Percentiles rank a stretch among this genome's conserved stretches.
phyloP scores from a whole-genome alignment of 2,888 invertebrate genomes.

The Apoda limacodes region DNA sequence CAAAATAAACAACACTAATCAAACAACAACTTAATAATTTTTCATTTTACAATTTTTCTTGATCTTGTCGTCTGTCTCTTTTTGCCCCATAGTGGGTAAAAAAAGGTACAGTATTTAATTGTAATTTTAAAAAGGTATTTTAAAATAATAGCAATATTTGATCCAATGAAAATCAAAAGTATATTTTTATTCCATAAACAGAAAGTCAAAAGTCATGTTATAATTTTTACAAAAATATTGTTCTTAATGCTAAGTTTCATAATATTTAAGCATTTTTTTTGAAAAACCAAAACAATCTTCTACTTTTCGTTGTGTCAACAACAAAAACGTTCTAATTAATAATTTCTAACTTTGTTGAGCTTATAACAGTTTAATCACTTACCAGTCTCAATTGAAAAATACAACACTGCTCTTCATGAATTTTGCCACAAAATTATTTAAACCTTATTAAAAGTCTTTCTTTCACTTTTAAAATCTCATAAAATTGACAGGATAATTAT shows the following conservation, averaged over 20 bases:
- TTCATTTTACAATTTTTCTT: slow-evolving; percentile 1
- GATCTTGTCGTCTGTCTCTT: slow-evolving; percentile 4
- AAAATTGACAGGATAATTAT: neutral
- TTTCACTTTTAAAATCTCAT: neutral
- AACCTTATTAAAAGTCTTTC: neutral
- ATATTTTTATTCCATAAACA: neutral
- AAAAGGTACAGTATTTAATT: slow-evolving; percentile 5
- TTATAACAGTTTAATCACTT: neutral
- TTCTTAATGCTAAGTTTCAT: neutral
- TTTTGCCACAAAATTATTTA: neutral
- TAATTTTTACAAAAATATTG: neutral
- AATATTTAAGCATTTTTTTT: neutral
- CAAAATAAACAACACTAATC: neutral
- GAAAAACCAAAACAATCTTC: neutral
- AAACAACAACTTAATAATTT: neutral
- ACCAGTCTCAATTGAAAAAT: neutral
- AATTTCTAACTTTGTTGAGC: slow-evolving; percentile 1
- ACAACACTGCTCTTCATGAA: neutral
- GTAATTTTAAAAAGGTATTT: neutral
- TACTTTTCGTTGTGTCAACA: neutral
- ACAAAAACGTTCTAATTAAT: neutral
- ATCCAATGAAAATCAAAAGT: neutral
- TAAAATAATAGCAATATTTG: neutral
- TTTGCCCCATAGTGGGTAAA: slow-evolving; percentile 3
- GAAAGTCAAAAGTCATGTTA: neutral